phyloP scores from a whole-genome alignment of 1,140 invertebrate genomes.

The Latrodectus geometricus region DNA sequence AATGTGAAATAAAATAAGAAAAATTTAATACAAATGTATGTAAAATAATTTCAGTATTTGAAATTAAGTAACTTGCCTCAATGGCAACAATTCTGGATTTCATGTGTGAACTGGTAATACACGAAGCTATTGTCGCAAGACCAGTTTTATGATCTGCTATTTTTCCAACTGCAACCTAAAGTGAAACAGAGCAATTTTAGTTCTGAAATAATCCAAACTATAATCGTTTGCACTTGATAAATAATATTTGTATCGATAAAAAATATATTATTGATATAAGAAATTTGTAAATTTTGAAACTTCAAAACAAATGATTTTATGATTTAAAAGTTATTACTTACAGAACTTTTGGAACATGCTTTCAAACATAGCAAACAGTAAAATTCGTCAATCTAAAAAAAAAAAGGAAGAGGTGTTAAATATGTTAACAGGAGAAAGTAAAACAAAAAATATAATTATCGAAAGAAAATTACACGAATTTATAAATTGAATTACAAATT shows the following conservation, averaged over 20 bases:
- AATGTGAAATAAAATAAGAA: too few species aligned
- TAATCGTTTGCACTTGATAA: background rate
- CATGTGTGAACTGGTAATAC: slow-evolving; percentile 86
- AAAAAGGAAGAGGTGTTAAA: background rate
- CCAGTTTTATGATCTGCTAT: slow-evolving; percentile 81
- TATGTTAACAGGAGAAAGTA: too few species aligned
- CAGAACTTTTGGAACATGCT: slow-evolving; percentile 67
- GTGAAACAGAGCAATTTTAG: slow-evolving; percentile 63
- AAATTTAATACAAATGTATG: too few species aligned
- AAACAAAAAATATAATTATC: too few species aligned
- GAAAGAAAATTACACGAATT: too few species aligned
- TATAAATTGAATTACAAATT: too few species aligned
- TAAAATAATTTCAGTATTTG: background rate
- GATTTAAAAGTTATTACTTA: slow-evolving; percentile 67
- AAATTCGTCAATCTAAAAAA: slow-evolving; percentile 82
- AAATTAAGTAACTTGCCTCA: slow-evolving; percentile 74
- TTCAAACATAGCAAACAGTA: slow-evolving; percentile 87
- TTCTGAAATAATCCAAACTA: background rate
- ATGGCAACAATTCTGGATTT: slow-evolving; percentile 84
- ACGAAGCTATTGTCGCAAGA: slow-evolving; percentile 86
- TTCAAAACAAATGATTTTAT: background rate
- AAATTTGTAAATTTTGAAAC: background rate
- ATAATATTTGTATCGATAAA: background rate
- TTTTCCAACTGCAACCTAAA: slow-evolving; percentile 57
- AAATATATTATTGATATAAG: background rate